Conservation (phyloP, 2,797 vertebrate genomes). For the Anabacerthia variegaticeps region DNA sequence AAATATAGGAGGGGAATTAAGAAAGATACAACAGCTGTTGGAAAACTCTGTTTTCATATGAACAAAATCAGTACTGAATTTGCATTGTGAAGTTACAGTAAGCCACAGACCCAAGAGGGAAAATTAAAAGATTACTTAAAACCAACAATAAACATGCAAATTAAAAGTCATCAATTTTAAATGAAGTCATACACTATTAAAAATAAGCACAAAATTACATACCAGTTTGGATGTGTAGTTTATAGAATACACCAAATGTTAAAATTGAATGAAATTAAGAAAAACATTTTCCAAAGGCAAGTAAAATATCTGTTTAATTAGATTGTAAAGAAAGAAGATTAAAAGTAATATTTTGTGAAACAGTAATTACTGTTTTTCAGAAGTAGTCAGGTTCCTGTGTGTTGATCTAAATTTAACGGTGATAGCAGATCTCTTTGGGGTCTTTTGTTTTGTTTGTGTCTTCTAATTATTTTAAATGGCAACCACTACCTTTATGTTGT, state of each 20-base stretch:
- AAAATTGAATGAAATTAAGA: slow-evolving; percentile 74
- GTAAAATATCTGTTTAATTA: slow-evolving; percentile 77
- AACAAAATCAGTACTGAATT: not conserved
- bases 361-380: slow-evolving; percentile 63
- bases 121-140: slow-evolving; percentile 73
- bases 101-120: slow-evolving; percentile 21
- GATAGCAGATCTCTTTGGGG: slow-evolving; percentile 69
- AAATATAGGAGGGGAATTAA: not conserved
- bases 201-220: slow-evolving; percentile 61
- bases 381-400: slow-evolving; percentile 19
- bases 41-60: not conserved
- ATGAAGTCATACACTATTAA: slow-evolving; percentile 12
- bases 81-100: slow-evolving; percentile 21
- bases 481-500: slow-evolving; percentile 52
- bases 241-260: slow-evolving; percentile 49
- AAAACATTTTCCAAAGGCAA: slow-evolving; percentile 68
- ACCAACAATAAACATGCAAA: slow-evolving; percentile 55
- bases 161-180: slow-evolving; percentile 44
- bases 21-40: not conserved
- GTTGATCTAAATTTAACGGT: slow-evolving; percentile 49
- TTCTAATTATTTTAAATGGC: slow-evolving; percentile 68
- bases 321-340: slow-evolving; percentile 68
- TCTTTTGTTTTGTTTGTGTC: slow-evolving; percentile 65
- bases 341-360: slow-evolving; percentile 71
- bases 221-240: slow-evolving; percentile 30